Evolutionary conservation across 2,113 vertebrate species (phyloP).

Genomic region (Gadus macrocephalus): DNA sequence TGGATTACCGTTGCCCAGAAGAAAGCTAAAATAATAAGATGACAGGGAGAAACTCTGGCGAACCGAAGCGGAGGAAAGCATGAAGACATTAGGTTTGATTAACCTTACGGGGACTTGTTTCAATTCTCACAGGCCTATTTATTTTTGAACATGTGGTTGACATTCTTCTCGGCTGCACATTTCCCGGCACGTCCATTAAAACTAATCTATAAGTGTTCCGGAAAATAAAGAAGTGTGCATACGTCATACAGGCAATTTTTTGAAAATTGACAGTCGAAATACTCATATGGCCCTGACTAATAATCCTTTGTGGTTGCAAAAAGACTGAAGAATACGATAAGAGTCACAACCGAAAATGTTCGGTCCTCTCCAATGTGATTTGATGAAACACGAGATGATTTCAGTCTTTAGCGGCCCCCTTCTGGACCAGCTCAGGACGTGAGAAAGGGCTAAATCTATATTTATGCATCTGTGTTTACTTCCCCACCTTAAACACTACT

Average conservation of each 20-base stretch:
- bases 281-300: conserved; percentile 45
- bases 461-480: too few species aligned
- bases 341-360: conserved; percentile 17
- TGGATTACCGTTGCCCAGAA: conserved; percentile 62
- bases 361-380: conserved; percentile 1
- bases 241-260: conserved; percentile 66
- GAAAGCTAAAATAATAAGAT: conserved; percentile 64
- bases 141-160: conserved; percentile 78
- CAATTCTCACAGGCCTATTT: conserved; percentile 73
- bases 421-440: too few species aligned
- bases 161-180: conserved; percentile 70
- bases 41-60: conserved; percentile 57
- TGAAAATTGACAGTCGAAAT: conserved; percentile 52
- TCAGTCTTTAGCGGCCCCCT: too few species aligned
- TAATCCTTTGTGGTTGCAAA: conserved; percentile 27
- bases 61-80: conserved; percentile 56
- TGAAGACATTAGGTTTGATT: conserved; percentile 71
- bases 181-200: conserved; percentile 78
- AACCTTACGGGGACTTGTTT: conserved; percentile 72
- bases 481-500: too few species aligned
- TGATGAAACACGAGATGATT: too few species aligned
- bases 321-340: conserved; percentile 27
- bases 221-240: conserved; percentile 37
- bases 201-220: conserved; percentile 65
- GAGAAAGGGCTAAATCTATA: too few species aligned